Base-by-base conservation (phyloP, 2,888 invertebrate genomes). In the Achlya flavicornis region DNA sequence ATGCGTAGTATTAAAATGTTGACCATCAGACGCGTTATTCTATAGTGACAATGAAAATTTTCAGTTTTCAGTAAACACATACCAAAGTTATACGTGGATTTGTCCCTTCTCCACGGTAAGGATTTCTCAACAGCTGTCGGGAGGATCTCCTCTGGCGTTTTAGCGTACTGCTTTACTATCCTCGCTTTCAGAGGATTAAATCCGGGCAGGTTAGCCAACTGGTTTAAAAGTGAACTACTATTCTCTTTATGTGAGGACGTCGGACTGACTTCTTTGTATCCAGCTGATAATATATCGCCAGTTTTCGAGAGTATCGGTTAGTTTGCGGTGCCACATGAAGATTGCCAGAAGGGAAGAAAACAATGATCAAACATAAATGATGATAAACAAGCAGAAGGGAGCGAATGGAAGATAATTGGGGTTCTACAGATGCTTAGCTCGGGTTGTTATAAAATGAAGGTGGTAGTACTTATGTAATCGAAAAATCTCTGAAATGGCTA, bases 21-120 rank as follows among this genome's bases (percentile, higher is more conserved):
- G 80, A 80, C 84, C 85, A 86, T 81, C 81, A 79, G 82, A 84
- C 81, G 83, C 83, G 46, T 61, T 41, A 65, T 70, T 70, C 19
- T 53, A 53, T 81, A 76, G 71, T 76, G 73, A 81, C 79, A 78
- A 78, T 76, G 68, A 74, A 79, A 78, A 83, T 76, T 70, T 77
- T 79, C 76, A 82, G 72, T 80, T 77, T 77, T 76, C 76, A 83
- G 74, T 83, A 85, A 88, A 88, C 85, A 94, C 95, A 95, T 96
- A 96, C 96, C 96, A 93, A 95, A 95, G 90, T 95, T 95, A 88
- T 95, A 95, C 91, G 95, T 95, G 93, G 95, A 95, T 91, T 95
- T 95, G 92, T 96, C 96, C 88, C 96, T 95, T 90, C 97, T 96
- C 98, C 98, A 98, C 84, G 98, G 98, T 89, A 97, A 95, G 78